Conservation (phyloP, 2,797 vertebrate genomes). For the Poecilia gillii region DNA sequence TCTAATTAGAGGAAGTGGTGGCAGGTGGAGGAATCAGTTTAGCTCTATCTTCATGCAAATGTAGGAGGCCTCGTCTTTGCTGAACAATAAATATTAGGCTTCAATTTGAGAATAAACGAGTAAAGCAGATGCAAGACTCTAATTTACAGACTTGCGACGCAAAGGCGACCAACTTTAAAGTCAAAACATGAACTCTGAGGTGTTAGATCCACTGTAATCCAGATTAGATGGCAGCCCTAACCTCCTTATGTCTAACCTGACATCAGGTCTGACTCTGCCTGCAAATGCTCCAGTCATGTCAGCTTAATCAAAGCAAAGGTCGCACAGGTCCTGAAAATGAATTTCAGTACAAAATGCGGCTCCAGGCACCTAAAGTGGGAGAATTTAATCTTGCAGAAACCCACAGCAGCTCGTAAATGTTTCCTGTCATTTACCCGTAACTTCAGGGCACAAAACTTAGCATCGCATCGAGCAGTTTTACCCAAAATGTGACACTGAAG, state of each 20-base stretch:
- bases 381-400: background rate
- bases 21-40: conserved; percentile 28
- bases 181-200: conserved; percentile 54
- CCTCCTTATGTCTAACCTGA: conserved; percentile 34
- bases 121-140: conserved; percentile 1
- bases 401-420: conserved; percentile 1
- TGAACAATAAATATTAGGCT: background rate
- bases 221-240: conserved; percentile 60
- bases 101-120: background rate
- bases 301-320: conserved; percentile 46
- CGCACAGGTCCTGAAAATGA: background rate
- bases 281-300: conserved; percentile 23
- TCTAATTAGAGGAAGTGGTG: conserved; percentile 60
- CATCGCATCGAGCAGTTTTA: conserved; percentile 35
- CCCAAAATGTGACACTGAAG: conserved; percentile 28
- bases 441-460: conserved; percentile 35
- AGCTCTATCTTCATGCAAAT: conserved; percentile 7
- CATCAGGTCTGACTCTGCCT: conserved; percentile 32
- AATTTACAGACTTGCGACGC: conserved; percentile 17
- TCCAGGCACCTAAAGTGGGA: too few species aligned
- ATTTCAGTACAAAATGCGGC: background rate
- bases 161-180: conserved; percentile 34
- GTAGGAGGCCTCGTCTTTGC: background rate
- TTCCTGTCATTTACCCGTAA: background rate
- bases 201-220: conserved; percentile 65